Evolutionary conservation across 1,140 invertebrate genomes (phyloP), one percentile per base, ranked within the genome.

Genomic region (Teleopsis dalmanni): DNA sequence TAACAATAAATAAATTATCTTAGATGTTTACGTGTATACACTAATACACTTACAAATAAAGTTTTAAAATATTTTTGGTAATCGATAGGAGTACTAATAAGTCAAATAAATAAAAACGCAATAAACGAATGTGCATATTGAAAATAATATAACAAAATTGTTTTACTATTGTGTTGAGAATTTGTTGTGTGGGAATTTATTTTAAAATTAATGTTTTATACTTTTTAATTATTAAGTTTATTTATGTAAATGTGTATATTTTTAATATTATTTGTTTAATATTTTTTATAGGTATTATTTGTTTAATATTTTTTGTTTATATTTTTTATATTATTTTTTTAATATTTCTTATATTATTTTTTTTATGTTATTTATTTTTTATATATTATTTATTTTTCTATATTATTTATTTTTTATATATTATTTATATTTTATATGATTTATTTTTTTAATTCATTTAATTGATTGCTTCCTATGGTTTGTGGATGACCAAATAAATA

Each of bases 41-140:
- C 16, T 11, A 6, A 44, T 19, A 23, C 10, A 40, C 21, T 5
- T 4, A 16, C 37, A 3, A 13, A n/a, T 23, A 13, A 40, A 40
- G 2, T 25, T 40, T 40, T 23, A 40, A 35, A 40, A 62, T 66
- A 66, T 66, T 66, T 66, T 66, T 66, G 63, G 63, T 66, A 66
- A 66, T 45, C 40, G 34, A 47, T 47, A 52, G 50, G 33, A 42
- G 42, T 47, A 52, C 31, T 47, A 36, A 46, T 29, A 40, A 19
- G 31, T 41, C 19, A 48, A 35, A 42, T n/a, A 19, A 22, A 27
- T 41, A 27, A 45, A 44, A 45, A 18, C 42, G 42, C 42, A 50
- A 50, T 50, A 50, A 45, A 45, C 35, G 42, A 34, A 50, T 40
- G 14, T 50, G 48, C 29, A 38, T 38, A 44, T 50, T 23, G 11